Percentiles rank a stretch among this genome's conserved stretches.
Evolutionary conservation across 2,797 vertebrate species (phyloP).

Genomic region (Cynopterus sphinx): DNA sequence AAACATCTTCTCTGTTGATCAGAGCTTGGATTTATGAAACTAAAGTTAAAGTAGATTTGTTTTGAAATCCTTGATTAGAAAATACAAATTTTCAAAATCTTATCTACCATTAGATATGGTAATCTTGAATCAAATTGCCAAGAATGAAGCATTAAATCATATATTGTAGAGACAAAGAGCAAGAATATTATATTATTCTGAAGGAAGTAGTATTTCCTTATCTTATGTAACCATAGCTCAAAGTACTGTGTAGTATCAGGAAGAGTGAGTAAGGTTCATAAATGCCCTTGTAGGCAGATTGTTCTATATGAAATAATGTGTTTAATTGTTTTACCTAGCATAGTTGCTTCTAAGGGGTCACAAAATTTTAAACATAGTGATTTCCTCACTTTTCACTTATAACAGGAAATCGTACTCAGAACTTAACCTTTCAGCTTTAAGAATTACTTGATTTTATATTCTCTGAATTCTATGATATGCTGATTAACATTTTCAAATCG

Average conservation of each 20-base stretch:
- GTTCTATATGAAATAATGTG: neutral
- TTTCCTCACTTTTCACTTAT: slow-evolving; percentile 10
- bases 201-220: slow-evolving; percentile 39
- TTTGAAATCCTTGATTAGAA: slow-evolving; percentile 49
- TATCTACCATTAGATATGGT: neutral
- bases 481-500: neutral
- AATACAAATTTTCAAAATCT: neutral
- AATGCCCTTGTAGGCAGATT: neutral
- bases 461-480: neutral
- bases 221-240: neutral
- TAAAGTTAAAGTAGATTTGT: slow-evolving; percentile 3
- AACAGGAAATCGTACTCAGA: neutral
- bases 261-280: neutral
- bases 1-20: neutral
- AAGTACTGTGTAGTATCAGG: neutral
- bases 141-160: slow-evolving; percentile 38
- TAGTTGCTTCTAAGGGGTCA: neutral
- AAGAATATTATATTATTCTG: neutral
- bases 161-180: neutral
- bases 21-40: neutral
- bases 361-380: neutral
- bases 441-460: slow-evolving; percentile 21
- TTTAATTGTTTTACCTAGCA: slow-evolving; percentile 14
- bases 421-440: neutral
- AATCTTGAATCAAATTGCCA: slow-evolving; percentile 14